A percentile compares a stretch with the other conserved stretches of the same genome.
phyloP scores from a whole-genome alignment of 2,888 invertebrate genomes.

The Timema cristinae region DNA sequence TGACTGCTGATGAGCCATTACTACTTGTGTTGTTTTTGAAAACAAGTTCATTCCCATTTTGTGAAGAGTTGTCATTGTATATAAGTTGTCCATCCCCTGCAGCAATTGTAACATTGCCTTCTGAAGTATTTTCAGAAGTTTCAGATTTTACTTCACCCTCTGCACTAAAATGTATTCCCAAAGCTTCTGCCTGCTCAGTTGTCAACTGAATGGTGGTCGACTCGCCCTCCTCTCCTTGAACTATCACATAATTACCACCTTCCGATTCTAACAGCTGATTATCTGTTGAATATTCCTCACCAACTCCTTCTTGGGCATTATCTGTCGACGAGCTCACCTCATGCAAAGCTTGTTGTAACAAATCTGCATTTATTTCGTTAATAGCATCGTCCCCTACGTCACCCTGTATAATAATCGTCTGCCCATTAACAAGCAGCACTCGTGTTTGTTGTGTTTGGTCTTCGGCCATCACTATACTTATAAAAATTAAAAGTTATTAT shows the following conservation, averaged over 20 bases:
- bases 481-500: slow-evolving; percentile 17
- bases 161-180: slow-evolving; percentile 43
- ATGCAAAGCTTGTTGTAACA: slow-evolving; percentile 32
- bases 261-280: slow-evolving; percentile 1
- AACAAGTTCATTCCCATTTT: slow-evolving; percentile 21
- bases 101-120: slow-evolving; percentile 18
- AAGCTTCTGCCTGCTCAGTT: slow-evolving; percentile 42
- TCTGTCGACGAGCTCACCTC: slow-evolving; percentile 26
- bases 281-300: neutral
- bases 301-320: slow-evolving; percentile 18
- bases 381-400: slow-evolving; percentile 27
- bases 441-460: slow-evolving; percentile 32
- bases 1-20: neutral
- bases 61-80: slow-evolving; percentile 21
- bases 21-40: slow-evolving; percentile 20
- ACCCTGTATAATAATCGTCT: slow-evolving; percentile 31
- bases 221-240: slow-evolving; percentile 31
- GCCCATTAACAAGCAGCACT: slow-evolving; percentile 31
- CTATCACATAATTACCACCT: neutral
- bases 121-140: slow-evolving; percentile 11
- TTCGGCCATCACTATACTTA: slow-evolving; percentile 29
- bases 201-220: slow-evolving; percentile 43
- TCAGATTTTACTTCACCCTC: slow-evolving; percentile 30
- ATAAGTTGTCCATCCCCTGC: slow-evolving; percentile 17
- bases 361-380: slow-evolving; percentile 31